Evolutionary conservation across 2,888 invertebrate genomes (phyloP).

Genomic region (Drosophila trichaetosa): DNA sequence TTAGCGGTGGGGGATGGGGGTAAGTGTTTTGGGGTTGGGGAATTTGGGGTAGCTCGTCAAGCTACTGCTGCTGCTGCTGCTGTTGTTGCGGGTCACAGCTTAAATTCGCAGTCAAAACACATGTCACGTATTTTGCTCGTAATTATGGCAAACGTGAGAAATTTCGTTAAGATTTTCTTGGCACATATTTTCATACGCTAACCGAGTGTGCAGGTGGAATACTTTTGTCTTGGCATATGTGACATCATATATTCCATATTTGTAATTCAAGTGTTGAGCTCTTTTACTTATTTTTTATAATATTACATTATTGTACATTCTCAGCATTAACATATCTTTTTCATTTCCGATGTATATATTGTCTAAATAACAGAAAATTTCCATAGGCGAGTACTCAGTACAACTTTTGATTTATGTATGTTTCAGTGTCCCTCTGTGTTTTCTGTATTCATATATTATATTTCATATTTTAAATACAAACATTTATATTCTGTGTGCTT

Average conservation of each 20-base stretch:
- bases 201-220: not conserved
- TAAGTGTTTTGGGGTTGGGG: not conserved
- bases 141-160: slow-evolving; percentile 82
- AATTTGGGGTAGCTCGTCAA: slow-evolving; percentile 31
- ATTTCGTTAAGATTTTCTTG: slow-evolving; percentile 80
- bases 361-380: not conserved
- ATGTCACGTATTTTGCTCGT: slow-evolving; percentile 81
- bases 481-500: not conserved
- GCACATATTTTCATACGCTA: slow-evolving; percentile 61
- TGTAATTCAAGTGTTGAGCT: not conserved
- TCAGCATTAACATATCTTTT: not conserved
- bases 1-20: not conserved
- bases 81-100: slow-evolving; percentile 32
- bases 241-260: not conserved
- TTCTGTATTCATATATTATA: not conserved
- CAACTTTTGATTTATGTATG: not conserved
- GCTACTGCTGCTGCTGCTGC: slow-evolving; percentile 46
- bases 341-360: not conserved
- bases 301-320: not conserved
- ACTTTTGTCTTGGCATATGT: not conserved
- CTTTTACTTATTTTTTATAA: not conserved
- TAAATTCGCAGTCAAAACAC: slow-evolving; percentile 77
- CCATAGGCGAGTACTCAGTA: not conserved
- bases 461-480: not conserved
- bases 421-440: not conserved